A percentile compares a stretch with the other conserved stretches of the same genome.
These are phyloP conservation scores for Thaumetopoea pityocampa DNA, from an alignment of 1,140 invertebrate species.

Conservation along the genomic window DNA sequence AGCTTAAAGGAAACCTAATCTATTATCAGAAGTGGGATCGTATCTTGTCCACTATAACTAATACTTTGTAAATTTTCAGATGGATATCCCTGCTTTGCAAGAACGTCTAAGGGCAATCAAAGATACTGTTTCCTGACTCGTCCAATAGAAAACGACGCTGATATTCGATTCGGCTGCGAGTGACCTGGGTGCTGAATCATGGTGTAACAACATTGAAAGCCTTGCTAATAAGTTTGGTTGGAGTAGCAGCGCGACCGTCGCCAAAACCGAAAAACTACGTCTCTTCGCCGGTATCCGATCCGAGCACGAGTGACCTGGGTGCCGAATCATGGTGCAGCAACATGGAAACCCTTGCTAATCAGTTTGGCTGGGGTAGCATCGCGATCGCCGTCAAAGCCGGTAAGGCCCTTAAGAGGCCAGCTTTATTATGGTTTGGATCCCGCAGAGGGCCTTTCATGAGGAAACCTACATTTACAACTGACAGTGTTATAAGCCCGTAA, in stretches of 20 bases:
- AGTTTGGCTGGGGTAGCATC: slow-evolving; percentile 11
- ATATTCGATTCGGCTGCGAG: not conserved
- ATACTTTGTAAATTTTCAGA: no score
- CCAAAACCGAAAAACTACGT: no score
- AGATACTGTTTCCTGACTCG: not conserved
- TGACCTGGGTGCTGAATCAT: slow-evolving; percentile 1
- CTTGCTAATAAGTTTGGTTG: no score
- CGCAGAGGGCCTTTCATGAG: not conserved
- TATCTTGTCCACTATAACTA: no score
- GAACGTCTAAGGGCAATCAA: not conserved
- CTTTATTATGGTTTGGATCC: slow-evolving; percentile 8
- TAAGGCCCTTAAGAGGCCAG: slow-evolving; percentile 16
- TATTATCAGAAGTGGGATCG: no score
- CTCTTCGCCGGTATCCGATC: slow-evolving; percentile 17
- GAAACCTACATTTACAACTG: no score
- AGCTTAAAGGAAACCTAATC: no score
- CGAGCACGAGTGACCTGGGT: slow-evolving; percentile 8
- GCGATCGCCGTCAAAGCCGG: slow-evolving; percentile 10
- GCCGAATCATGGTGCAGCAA: slow-evolving; percentile 12
- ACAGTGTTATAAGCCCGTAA: no score
- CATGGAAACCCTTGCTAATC: slow-evolving; percentile 9
- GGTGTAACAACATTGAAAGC: not conserved
- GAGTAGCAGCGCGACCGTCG: no score
- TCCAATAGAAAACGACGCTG: not conserved
- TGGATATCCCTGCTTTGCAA: not conserved